Evolutionary conservation across 1,140 invertebrate genomes (phyloP).

Genomic region (Magallana gigas): DNA sequence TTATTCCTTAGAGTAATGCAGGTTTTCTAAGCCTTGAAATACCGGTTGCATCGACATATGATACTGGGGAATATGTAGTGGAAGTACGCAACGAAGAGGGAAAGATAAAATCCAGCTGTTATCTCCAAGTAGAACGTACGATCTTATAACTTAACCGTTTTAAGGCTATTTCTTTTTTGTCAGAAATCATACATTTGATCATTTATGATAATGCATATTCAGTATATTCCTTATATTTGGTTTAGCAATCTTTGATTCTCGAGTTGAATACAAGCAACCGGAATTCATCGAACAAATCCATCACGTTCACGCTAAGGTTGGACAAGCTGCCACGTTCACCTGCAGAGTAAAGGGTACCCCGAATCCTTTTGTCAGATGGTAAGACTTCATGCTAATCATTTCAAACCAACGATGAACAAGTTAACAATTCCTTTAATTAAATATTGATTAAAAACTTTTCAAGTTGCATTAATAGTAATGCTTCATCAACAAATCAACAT

Average conservation of each 20-base stretch:
- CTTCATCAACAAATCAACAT: not conserved
- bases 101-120: constrained; percentile 51
- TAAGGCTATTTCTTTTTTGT: not conserved
- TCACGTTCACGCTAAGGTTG: constrained; percentile 43
- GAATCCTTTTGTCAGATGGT: constrained; percentile 52
- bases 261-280: constrained; percentile 46
- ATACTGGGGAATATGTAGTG: constrained; percentile 52
- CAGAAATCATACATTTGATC: not conserved
- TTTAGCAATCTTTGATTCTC: constrained; percentile 44
- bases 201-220: no score
- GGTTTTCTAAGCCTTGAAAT: constrained; percentile 55
- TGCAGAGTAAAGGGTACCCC: constrained; percentile 50
- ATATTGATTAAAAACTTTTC: no score
- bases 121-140: constrained; percentile 58
- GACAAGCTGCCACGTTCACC: constrained; percentile 45
- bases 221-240: no score
- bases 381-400: not conserved
- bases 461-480: no score
- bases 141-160: not conserved
- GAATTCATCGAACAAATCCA: constrained; percentile 49
- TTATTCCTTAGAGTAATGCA: constrained; percentile 16
- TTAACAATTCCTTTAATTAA: no score
- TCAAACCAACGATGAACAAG: not conserved
- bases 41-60: constrained; percentile 38
- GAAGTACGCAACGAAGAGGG: constrained; percentile 58